Evolutionary conservation across 2,888 invertebrate species (phyloP), one percentile per base, ranked within the genome.

Genomic region (Lithophane leautieri): DNA sequence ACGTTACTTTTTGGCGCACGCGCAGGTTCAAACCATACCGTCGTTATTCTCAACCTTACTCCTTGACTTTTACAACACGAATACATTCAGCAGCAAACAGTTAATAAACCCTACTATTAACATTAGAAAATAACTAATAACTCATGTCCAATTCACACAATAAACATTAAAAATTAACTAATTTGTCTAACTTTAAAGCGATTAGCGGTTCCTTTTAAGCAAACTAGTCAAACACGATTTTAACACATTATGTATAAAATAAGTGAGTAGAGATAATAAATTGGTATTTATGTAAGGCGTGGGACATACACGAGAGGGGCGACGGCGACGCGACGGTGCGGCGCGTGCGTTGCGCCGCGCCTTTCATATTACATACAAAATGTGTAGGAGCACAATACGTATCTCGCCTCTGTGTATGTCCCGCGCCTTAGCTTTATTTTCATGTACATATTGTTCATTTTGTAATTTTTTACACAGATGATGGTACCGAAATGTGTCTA

Each of bases 181-280:
- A 85, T 85, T 85, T 82, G 67, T 85, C 85, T 82, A 74, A 72
- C 73, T 82, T 74, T 70, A 25, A 6, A 60, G 14, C 58, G 76
- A 70, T 82, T 50, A 79, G 85, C 85, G 84, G 83, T 22, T 58
- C 54, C 73, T 84, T 74, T 82, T n/a, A 44, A 66, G 70, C 7
- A n/a, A 60, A 67, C 63, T 28, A 22, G 70, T 66, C 28, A 69
- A 28, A 72, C 72, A 40, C 52, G 42, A 47, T 67, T 44, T 3
- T 71, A 63, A 68, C 25, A 78, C 25, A 62, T 60, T 63, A 28
- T 69, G 19, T 50, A 14, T 56, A 25, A 47, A 66, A 78, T 69
- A 65, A 67, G 50, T 70, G 44, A 70, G 56, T 28, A 62, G 7
- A 62, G 7, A 69, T 73, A 68, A 80, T 50, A 73, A 70, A 73